Conservation (phyloP, 2,113 vertebrate genomes). For the Thalassarche chlororhynchos region DNA sequence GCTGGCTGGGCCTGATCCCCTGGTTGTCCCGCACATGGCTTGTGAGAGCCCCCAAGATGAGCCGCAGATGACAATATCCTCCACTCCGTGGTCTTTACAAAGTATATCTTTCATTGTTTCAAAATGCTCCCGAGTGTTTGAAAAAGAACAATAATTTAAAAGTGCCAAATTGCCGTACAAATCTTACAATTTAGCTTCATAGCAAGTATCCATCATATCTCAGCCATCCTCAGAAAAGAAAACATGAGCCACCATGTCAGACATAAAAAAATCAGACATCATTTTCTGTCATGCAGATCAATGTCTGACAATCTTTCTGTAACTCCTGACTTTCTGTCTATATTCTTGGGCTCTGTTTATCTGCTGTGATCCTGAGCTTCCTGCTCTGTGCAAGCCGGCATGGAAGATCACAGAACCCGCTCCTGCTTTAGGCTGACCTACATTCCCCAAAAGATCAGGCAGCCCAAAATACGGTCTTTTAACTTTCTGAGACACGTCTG, state of each 20-base stretch:
- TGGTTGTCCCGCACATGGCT: too few species aligned
- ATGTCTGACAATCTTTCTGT: neutral
- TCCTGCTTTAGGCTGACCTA: constrained; percentile 16
- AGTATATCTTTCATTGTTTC: neutral
- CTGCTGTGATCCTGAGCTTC: neutral
- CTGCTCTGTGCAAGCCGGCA: neutral
- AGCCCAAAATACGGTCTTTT: neutral
- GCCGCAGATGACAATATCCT: neutral
- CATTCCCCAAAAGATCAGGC: neutral
- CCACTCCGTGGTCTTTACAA: neutral
- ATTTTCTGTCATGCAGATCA: neutral
- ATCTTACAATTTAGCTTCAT: neutral
- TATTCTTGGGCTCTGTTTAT: neutral
- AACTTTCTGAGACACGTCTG: neutral
- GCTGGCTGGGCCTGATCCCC: too few species aligned
- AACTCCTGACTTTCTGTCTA: neutral
- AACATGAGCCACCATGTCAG: neutral
- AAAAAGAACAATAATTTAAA: neutral
- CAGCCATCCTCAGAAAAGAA: neutral
- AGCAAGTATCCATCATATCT: neutral
- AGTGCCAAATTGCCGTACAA: neutral
- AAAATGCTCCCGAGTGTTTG: neutral
- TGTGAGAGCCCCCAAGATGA: too few species aligned
- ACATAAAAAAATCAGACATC: neutral
- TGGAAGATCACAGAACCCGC: neutral